These are phyloP conservation scores for Drosophila mayaguana DNA, from an alignment of 2,888 invertebrate species.

Conservation along the genomic window DNA sequence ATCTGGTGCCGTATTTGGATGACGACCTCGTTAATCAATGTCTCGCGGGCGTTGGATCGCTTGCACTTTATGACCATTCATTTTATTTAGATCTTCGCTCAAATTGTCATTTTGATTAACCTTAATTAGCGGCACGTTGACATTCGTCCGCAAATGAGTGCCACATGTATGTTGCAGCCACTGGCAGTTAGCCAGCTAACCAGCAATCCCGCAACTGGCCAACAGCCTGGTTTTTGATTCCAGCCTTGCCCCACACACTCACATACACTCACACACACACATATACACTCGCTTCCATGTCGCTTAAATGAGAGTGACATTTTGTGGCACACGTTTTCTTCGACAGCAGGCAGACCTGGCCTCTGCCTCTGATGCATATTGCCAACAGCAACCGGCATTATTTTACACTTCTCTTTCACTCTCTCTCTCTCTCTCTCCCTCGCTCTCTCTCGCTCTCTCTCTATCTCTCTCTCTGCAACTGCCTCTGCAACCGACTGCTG, in stretches of 20 bases:
- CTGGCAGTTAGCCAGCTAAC: conserved; percentile 19
- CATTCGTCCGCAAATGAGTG: conserved; percentile 62
- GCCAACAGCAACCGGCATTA: conserved; percentile 16
- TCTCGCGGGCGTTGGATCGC: conserved; percentile 36
- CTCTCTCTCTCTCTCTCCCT: neutral
- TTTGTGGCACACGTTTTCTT: conserved; percentile 73
- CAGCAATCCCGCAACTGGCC: conserved; percentile 51
- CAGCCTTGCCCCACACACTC: conserved; percentile 13
- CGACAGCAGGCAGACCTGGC: conserved; percentile 19
- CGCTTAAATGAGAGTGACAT: conserved; percentile 73
- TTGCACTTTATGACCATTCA: conserved; percentile 49
- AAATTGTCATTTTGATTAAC: conserved; percentile 74
- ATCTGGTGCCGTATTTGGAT: conserved; percentile 37
- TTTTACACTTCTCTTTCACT: conserved; percentile 6
- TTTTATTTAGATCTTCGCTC: conserved; percentile 31
- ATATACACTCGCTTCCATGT: conserved; percentile 29
- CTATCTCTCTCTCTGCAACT: conserved; percentile 22
- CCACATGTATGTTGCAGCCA: conserved; percentile 29
- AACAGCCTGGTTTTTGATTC: conserved; percentile 3
- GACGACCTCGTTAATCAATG: conserved; percentile 71
- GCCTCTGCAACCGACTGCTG: conserved; percentile 36
- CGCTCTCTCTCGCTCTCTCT: neutral
- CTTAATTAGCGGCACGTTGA: conserved; percentile 76
- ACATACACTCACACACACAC: conserved; percentile 14
- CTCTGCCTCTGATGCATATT: conserved; percentile 35